Evolutionary conservation across 2,113 vertebrate genomes (phyloP).

Genomic region (Crotophaga sulcirostris): DNA sequence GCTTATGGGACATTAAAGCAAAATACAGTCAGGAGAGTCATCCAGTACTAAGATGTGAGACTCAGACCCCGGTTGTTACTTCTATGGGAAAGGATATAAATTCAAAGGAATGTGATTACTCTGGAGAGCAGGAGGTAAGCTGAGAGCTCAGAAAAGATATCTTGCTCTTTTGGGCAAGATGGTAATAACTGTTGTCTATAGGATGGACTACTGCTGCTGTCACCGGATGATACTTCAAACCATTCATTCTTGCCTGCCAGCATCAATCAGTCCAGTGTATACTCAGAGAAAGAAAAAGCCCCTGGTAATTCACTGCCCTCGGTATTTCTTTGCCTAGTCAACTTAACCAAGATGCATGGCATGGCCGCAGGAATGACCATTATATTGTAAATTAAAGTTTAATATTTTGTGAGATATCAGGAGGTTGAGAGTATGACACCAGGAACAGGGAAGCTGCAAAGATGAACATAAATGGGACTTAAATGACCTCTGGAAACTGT

Average conservation of each 20-base stretch:
- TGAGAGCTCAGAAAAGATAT: background rate
- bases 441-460: background rate
- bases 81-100: background rate
- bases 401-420: conserved; percentile 4
- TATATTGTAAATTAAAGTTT: background rate
- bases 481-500: background rate
- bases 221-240: background rate
- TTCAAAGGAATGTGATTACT: background rate
- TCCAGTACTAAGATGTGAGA: background rate
- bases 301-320: background rate
- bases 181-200: background rate
- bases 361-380: background rate
- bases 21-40: background rate
- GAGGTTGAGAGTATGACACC: background rate
- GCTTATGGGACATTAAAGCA: background rate
- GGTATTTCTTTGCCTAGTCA: background rate
- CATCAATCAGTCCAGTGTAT: background rate
- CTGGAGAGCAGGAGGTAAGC: background rate
- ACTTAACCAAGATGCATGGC: background rate
- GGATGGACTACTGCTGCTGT: background rate
- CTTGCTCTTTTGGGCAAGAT: background rate
- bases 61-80: background rate
- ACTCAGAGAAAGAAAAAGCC: background rate
- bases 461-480: background rate
- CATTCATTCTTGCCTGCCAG: background rate